phyloP scores from a whole-genome alignment of 2,113 vertebrate genomes.

The Rousettus leschenaultii region DNA sequence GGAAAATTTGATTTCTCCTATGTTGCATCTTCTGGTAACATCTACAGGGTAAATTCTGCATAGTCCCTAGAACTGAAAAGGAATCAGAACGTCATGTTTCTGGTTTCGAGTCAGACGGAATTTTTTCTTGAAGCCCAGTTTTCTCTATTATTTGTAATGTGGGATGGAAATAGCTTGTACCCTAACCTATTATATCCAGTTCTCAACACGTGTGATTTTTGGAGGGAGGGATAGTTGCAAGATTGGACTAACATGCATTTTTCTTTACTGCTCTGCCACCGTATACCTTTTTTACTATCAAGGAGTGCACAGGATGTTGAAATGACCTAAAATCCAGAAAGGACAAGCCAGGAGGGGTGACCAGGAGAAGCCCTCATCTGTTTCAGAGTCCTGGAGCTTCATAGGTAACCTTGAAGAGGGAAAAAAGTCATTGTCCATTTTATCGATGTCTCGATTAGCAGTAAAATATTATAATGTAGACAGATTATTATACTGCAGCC shows the following conservation, averaged over 20 bases:
- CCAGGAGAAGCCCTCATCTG: neutral
- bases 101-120: neutral
- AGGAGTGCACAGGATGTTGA: neutral
- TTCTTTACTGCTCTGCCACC: neutral
- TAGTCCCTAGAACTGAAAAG: neutral
- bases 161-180: neutral
- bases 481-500: neutral
- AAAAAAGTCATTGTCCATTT: neutral
- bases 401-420: conserved; percentile 46
- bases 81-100: neutral
- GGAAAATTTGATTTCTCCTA: neutral
- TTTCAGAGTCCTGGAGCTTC: neutral
- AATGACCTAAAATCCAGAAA: neutral
- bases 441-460: conserved; percentile 15
- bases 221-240: neutral
- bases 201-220: neutral
- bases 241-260: neutral
- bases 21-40: neutral
- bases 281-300: neutral
- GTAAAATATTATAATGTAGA: conserved; percentile 35
- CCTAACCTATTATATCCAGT: neutral
- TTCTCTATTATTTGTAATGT: neutral
- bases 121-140: neutral
- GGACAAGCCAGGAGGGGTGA: neutral
- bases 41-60: neutral